phyloP scores from a whole-genome alignment of 2,797 vertebrate species.

The Apodemus agrarius region DNA sequence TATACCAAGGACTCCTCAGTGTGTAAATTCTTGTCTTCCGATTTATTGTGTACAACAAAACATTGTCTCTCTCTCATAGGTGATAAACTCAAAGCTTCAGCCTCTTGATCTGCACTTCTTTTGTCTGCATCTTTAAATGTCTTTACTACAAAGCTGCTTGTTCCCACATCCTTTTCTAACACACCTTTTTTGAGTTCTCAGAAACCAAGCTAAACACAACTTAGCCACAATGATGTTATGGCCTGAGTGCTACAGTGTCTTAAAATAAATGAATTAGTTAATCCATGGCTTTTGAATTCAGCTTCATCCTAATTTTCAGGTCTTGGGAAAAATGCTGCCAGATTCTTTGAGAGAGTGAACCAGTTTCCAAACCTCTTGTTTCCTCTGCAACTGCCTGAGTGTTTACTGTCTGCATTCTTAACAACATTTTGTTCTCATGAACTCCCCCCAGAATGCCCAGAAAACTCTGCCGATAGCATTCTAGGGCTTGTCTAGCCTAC shows the following conservation, averaged over 20 bases:
- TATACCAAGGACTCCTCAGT: background rate
- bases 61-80: background rate
- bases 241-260: background rate
- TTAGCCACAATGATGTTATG: background rate
- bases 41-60: background rate
- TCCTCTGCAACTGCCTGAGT: background rate
- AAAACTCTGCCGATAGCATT: background rate
- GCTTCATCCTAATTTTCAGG: background rate
- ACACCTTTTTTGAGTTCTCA: background rate
- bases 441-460: background rate
- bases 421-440: background rate
- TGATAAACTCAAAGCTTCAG: background rate
- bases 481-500: background rate
- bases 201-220: background rate
- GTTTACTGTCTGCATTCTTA: background rate
- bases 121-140: background rate
- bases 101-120: background rate
- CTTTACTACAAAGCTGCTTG: background rate
- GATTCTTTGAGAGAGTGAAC: background rate
- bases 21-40: background rate
- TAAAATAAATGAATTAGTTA: background rate
- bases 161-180: background rate
- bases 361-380: background rate
- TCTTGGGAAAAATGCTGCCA: background rate
- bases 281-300: background rate